A percentile compares a stretch with the other conserved stretches of the same genome.
These are phyloP conservation scores for Rhynchonycteris naso DNA, from an alignment of 2,797 vertebrate species.

Conservation along the genomic window DNA sequence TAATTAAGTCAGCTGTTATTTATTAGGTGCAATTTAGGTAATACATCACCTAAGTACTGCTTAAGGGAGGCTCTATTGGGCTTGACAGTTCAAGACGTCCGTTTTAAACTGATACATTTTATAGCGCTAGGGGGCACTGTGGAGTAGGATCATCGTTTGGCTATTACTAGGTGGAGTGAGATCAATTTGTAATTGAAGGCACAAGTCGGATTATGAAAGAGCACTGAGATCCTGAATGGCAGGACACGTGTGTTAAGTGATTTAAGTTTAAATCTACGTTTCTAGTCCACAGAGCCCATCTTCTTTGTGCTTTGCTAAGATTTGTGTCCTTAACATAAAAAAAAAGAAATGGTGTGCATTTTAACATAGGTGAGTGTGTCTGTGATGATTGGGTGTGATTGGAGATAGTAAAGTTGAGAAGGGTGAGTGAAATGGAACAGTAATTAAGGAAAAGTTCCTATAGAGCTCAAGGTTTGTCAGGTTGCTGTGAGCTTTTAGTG, in stretches of 20 bases:
- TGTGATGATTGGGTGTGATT: slow-evolving; percentile 36
- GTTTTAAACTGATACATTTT: slow-evolving; percentile 39
- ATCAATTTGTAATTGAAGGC: slow-evolving; percentile 65
- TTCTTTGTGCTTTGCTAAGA: slow-evolving; percentile 28
- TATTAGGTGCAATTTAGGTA: slow-evolving; percentile 19
- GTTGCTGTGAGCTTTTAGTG: slow-evolving; percentile 40
- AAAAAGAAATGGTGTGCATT: slow-evolving; percentile 40
- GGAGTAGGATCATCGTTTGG: slow-evolving; percentile 29
- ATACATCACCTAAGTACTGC: slow-evolving; percentile 17
- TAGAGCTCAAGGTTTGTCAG: slow-evolving; percentile 6
- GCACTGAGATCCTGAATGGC: slow-evolving; percentile 10
- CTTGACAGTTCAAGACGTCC: slow-evolving; percentile 38
- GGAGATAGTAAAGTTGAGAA: not conserved
- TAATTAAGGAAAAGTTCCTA: not conserved
- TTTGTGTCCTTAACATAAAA: slow-evolving; percentile 19
- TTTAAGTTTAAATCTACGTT: slow-evolving; percentile 8
- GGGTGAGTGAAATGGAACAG: not conserved
- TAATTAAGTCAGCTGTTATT: slow-evolving; percentile 49
- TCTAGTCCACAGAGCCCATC: not conserved
- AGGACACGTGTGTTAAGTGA: not conserved
- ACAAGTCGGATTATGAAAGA: slow-evolving; percentile 11
- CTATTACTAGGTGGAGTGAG: not conserved
- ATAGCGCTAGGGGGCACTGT: slow-evolving; percentile 71
- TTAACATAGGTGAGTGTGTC: not conserved
- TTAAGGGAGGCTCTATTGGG: slow-evolving; percentile 10